Percentiles rank a stretch among this genome's conserved stretches.
phyloP scores from a whole-genome alignment of 2,888 invertebrate species.

The Hydrotaea diabolus region DNA sequence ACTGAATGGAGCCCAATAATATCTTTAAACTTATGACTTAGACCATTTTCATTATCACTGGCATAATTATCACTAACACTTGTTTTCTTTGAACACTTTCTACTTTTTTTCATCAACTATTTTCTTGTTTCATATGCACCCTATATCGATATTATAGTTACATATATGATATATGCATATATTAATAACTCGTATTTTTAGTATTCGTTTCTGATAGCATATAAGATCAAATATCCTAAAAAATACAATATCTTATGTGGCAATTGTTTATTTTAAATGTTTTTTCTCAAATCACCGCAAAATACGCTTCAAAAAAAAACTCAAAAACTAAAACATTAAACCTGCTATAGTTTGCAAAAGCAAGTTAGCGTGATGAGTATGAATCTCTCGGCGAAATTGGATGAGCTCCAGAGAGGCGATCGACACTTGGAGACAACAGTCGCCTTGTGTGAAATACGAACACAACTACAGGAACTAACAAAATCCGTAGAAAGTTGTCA shows the following conservation, averaged over 20 bases:
- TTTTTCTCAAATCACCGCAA: background rate
- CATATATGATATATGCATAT: background rate
- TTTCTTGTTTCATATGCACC: conserved; percentile 6
- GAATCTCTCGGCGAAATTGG: conserved; percentile 96
- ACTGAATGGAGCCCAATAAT: too few relatives aligned
- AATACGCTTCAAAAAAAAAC: conserved; percentile 14
- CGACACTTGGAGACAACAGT: conserved; percentile 96
- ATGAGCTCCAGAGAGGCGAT: conserved; percentile 94
- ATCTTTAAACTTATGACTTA: too few relatives aligned
- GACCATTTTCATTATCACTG: too few relatives aligned
- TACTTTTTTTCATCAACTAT: background rate
- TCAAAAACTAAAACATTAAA: conserved; percentile 3
- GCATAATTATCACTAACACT: background rate
- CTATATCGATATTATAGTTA: background rate
- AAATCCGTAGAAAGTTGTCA: conserved; percentile 97
- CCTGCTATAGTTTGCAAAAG: conserved; percentile 91
- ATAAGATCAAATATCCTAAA: too few relatives aligned
- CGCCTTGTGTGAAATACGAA: conserved; percentile 95
- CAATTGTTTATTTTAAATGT: conserved; percentile 2
- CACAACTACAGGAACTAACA: conserved; percentile 95
- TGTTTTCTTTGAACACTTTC: background rate
- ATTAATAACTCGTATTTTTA: too few relatives aligned
- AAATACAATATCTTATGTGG: background rate
- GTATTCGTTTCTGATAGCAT: too few relatives aligned
- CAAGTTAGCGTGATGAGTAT: conserved; percentile 99